Base-by-base conservation (phyloP, 2,113 vertebrate species). In the Takifugu flavidus region DNA sequence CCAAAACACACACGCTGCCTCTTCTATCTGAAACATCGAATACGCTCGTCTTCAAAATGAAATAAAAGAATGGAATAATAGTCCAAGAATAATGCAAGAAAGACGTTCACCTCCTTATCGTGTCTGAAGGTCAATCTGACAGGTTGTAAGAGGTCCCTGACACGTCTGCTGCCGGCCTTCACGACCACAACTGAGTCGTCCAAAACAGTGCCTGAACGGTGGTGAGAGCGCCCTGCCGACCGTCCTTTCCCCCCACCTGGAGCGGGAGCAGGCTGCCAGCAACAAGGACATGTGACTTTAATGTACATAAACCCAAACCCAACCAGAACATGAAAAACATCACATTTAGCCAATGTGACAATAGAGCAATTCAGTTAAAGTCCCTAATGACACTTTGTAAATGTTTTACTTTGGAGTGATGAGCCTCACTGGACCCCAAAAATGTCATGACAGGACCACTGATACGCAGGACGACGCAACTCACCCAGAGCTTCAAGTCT, bases 41-140 rank as follows among this genome's bases (percentile, higher is more conserved):
- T 5, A 49, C 39, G 27, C 13, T 12, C 0, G 0, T 26, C 10
- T 50, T 54, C 1, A 62, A 10, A 53, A 25, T 13, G 2, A 34
- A 0, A 65, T 12, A 10, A 26, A 26, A 45, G 51, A 13, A 45
- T 27, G 8, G 0, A 15, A 11, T 1, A 2, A 8, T 58, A n/a
- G 14, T 62, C 25, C 12, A 27, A 42, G 13, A n/a, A 2, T 2
- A 0, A 25, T 2, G 45, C 10, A n/a, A 1, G 0, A 20, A 15
- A 46, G 0, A 54, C 1, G 28, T 73, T 86, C 84, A 95, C 96
- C 87, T 13, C 5, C 25, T 57, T 53, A 14, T 60, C 34, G 0
- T 91, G 88, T 74, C 4, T 87, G 87, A 97, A 96, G 14, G 57
- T 85, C 55, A 98, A 85, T 1, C 77, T 53, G 78, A 98, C 52